Base-by-base conservation (phyloP, 1,140 invertebrate genomes). In the Aphidius ervi region DNA sequence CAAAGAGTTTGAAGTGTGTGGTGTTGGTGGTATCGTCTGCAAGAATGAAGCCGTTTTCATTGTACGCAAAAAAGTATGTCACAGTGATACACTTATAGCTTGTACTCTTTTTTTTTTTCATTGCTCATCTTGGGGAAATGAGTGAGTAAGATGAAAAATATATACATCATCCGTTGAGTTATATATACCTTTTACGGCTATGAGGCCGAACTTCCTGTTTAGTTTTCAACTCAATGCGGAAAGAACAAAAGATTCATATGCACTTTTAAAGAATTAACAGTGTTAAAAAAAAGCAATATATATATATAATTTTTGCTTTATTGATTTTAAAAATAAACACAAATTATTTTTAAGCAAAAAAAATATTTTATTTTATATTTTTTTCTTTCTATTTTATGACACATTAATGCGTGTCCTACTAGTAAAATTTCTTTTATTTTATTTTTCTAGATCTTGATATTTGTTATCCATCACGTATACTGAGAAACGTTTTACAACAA, bases 31-130 rank as follows among this genome's bases (percentile, higher is more conserved):
- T 31, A 31, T 31, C 23, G 23, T 31, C 23, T 31, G 23, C 23
- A 31, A 31, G 23, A 31, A 31, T 31, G 23, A 31, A 31, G 23
- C 23, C 23, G 23, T 39, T 57, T 56, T 54, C 47, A 62, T 62
- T 62, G 60, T 62, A 20, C 37, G 31, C 23, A 20, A 57, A 58
- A 52, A 62, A 62, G 60, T 62, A 46, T 62, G 60, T 62, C 60
- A 62, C 60, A 56, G 55, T 54, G 37, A 54, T 54, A 16, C 52
- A 42, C 52, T 54, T 45, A 31, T 55, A 6, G 20, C 47, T 50
- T 46, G 16, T 16, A 16, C 16, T 54, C 43, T 39, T 7, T 37
- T 23, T 43, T 20, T 48, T 5, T 20, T 6, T n/a, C 3, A 23
- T 37, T 42, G 45, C 7, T 37, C 54, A 45, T 56, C 54, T 9